Percentiles rank a stretch among this genome's conserved stretches.
These are phyloP conservation scores for Uromys caudimaculatus DNA, from an alignment of 2,797 vertebrate species.

Conservation along the genomic window DNA sequence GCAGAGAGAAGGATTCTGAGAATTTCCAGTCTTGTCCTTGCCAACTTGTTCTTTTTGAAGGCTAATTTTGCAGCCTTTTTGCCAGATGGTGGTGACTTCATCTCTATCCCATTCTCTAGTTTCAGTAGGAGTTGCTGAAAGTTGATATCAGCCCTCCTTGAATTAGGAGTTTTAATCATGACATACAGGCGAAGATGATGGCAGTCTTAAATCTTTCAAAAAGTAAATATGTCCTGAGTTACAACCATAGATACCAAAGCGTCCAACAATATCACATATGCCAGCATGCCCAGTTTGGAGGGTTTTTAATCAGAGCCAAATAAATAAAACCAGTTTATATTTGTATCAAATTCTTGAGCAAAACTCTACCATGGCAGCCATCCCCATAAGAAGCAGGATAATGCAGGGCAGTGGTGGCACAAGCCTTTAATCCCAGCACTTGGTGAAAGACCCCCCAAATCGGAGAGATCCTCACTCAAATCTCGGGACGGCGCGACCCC, in stretches of 20 bases:
- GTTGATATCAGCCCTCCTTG: background rate
- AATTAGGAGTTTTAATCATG: background rate
- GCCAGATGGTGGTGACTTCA: too few relatives aligned
- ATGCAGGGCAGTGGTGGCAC: too few relatives aligned
- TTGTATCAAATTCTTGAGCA: slow-evolving; percentile 16
- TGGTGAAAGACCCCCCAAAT: too few relatives aligned
- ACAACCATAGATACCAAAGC: background rate
- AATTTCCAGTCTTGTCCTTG: background rate
- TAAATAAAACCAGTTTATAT: background rate
- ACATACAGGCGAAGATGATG: background rate
- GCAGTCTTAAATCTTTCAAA: background rate
- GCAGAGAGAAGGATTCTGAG: background rate
- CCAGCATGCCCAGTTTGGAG: background rate
- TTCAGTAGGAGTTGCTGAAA: background rate
- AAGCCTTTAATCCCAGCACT: too few relatives aligned
- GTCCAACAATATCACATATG: background rate
- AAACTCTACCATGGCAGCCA: background rate
- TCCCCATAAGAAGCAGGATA: too few relatives aligned
- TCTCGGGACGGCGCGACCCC: too few relatives aligned
- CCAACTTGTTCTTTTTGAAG: too few relatives aligned
- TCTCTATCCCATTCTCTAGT: background rate
- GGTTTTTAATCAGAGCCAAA: background rate
- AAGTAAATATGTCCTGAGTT: background rate
- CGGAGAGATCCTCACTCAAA: too few relatives aligned
- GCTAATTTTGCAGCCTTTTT: background rate